These are phyloP conservation scores for Mormyrus hasselquistii DNA, from an alignment of 2,797 vertebrate genomes.

Conservation along the genomic window DNA sequence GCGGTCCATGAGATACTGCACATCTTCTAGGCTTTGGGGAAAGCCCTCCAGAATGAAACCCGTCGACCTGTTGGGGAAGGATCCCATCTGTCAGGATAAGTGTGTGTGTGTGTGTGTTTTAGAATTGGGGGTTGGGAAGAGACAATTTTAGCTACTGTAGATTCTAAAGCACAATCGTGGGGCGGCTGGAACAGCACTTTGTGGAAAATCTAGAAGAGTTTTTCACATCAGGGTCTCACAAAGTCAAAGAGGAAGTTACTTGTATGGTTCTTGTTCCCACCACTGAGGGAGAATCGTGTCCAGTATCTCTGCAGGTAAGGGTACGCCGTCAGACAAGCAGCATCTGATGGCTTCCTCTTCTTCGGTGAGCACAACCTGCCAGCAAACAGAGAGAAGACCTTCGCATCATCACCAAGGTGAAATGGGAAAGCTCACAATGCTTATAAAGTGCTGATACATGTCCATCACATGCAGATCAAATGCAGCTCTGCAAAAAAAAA, in stretches of 20 bases:
- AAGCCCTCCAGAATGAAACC: conserved; percentile 94
- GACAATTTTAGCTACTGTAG: neutral
- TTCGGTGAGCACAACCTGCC: conserved; percentile 61
- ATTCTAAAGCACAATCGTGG: neutral
- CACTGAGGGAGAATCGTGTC: conserved; percentile 70
- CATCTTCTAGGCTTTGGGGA: conserved; percentile 69
- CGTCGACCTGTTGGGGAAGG: conserved; percentile 58
- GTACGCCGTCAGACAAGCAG: conserved; percentile 62
- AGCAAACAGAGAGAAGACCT: conserved; percentile 19
- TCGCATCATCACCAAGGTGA: neutral
- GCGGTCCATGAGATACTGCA: conserved; percentile 63
- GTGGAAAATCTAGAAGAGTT: neutral
- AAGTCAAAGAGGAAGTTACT: conserved; percentile 51
- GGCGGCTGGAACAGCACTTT: neutral
- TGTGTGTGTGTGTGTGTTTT: neutral
- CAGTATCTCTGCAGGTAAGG: conserved; percentile 67
- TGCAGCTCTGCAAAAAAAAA: neutral
- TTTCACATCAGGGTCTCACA: neutral
- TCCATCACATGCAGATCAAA: neutral
- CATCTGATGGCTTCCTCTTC: conserved; percentile 76
- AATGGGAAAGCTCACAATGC: neutral
- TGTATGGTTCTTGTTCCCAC: conserved; percentile 86
- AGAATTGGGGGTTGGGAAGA: neutral
- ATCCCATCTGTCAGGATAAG: neutral
- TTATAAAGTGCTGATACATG: neutral